Percentiles rank a stretch among this genome's conserved stretches.
Conservation (phyloP, 1,140 invertebrate species). For the Araneus ventricosus region DNA sequence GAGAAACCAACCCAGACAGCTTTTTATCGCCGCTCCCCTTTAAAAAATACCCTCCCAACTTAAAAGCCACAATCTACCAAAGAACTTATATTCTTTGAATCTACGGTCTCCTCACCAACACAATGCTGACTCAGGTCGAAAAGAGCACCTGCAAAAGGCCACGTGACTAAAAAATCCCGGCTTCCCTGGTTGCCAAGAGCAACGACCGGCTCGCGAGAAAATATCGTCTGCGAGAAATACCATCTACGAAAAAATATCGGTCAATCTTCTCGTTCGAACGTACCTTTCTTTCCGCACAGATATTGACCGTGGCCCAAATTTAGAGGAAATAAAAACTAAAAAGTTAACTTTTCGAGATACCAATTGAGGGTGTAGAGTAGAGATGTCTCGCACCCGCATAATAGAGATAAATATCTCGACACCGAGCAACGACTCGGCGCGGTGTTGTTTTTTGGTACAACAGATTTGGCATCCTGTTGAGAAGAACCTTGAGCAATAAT, state of each 20-base stretch:
- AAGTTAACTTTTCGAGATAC: not conserved
- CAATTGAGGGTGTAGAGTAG: conserved; percentile 8
- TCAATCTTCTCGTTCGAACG: not conserved
- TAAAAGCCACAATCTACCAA: not conserved
- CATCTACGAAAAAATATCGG: conserved; percentile 12
- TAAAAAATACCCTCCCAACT: not conserved
- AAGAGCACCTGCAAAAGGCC: conserved; percentile 52
- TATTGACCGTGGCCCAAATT: conserved; percentile 53
- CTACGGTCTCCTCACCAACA: not conserved
- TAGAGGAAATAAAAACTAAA: not conserved
- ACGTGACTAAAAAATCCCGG: conserved; percentile 40
- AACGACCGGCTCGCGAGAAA: not conserved
- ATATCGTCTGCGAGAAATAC: not conserved
- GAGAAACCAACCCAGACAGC: not conserved
- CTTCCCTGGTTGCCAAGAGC: conserved; percentile 5
- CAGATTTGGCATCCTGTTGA: not conserved
- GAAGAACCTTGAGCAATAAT: conserved; percentile 33
- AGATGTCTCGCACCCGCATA: not conserved
- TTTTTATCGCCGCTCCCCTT: not conserved
- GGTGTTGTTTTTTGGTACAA: conserved; percentile 3
- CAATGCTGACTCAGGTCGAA: conserved; percentile 19
- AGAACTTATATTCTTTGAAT: no score
- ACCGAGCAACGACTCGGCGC: not conserved
- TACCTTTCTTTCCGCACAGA: not conserved
- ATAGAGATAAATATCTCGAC: conserved; percentile 13